Percentiles rank a stretch among this genome's conserved stretches.
phyloP scores from a whole-genome alignment of 2,113 vertebrate genomes.

The Lepidiolamprologus cunningtoni region DNA sequence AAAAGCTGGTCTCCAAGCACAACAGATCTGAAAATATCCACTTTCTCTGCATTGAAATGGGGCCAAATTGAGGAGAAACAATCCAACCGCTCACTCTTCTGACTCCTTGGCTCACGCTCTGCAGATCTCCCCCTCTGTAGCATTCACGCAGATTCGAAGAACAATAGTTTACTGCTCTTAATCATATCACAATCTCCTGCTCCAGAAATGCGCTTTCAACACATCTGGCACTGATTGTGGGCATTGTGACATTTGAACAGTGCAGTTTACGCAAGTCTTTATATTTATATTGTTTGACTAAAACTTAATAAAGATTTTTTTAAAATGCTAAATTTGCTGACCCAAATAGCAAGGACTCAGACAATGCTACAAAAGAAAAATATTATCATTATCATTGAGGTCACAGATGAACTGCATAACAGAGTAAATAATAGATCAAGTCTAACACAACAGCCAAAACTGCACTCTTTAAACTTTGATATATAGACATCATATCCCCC shows the following conservation, averaged over 20 bases:
- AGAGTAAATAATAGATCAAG: constrained; percentile 9
- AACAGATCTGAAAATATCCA: constrained; percentile 62
- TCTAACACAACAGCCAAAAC: not conserved
- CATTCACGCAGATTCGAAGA: not conserved
- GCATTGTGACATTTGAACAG: not conserved
- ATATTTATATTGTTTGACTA: not conserved
- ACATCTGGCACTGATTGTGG: constrained; percentile 30
- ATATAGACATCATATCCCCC: constrained; percentile 43
- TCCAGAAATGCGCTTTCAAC: not conserved
- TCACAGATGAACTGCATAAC: constrained; percentile 37
- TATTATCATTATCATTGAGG: constrained; percentile 10
- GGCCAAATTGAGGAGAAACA: constrained; percentile 47
- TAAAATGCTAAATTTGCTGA: not conserved
- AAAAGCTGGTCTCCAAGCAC: constrained; percentile 61
- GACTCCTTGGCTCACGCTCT: constrained; percentile 7
- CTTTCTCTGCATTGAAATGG: constrained; percentile 46
- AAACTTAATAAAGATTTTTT: not conserved
- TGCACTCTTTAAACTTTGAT: constrained; percentile 47
- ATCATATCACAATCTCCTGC: not conserved
- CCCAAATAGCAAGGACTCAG: not conserved
- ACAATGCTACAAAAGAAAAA: constrained; percentile 9
- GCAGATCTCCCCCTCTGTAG: constrained; percentile 1
- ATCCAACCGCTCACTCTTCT: constrained; percentile 26
- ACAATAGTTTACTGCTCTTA: constrained; percentile 24
- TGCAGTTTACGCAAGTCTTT: not conserved